These are phyloP conservation scores for Nannospalax galili DNA, from an alignment of 2,113 vertebrate species.

Conservation along the genomic window DNA sequence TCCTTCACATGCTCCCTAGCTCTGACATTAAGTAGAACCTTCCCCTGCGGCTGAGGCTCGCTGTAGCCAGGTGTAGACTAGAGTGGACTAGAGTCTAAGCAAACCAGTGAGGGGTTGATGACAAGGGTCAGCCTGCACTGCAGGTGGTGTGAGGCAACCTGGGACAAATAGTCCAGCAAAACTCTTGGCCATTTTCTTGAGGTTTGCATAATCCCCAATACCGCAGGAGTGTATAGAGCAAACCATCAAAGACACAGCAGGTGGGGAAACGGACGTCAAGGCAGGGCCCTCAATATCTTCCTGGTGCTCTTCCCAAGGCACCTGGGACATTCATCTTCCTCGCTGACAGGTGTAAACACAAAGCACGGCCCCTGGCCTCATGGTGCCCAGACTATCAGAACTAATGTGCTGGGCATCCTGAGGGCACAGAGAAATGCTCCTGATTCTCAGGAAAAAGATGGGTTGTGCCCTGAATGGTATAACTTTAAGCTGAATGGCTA, in stretches of 20 bases:
- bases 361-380: too few relatives aligned
- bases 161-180: background rate
- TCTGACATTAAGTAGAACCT: background rate
- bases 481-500: too few relatives aligned
- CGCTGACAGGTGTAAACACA: background rate
- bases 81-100: background rate
- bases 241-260: background rate
- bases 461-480: too few relatives aligned
- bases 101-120: background rate
- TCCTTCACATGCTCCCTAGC: background rate
- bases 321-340: background rate
- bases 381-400: background rate
- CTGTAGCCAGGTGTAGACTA: background rate
- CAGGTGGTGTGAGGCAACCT: background rate
- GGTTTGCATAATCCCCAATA: background rate
- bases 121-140: background rate
- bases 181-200: background rate
- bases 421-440: background rate
- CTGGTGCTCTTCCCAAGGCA: background rate
- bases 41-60: background rate
- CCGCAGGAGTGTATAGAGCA: too few relatives aligned
- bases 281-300: background rate
- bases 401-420: background rate
- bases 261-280: background rate
- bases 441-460: too few relatives aligned